Evolutionary conservation across 2,113 vertebrate genomes (phyloP).

Genomic region (Prinia subflava): DNA sequence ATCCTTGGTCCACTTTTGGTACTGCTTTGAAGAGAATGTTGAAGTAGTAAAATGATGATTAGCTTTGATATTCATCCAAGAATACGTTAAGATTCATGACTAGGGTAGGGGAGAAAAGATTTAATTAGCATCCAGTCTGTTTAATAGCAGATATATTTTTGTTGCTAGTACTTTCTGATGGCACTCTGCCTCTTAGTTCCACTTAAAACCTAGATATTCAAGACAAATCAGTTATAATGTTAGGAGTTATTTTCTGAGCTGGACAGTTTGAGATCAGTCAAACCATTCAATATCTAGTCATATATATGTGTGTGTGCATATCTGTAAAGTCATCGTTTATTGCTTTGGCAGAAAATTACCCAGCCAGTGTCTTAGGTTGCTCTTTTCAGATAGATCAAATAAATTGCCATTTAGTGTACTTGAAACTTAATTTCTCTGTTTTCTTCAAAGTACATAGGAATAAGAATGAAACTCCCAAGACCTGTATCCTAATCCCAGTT

Average conservation of each 20-base stretch:
- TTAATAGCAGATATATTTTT: neutral
- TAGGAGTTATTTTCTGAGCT: neutral
- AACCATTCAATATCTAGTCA: neutral
- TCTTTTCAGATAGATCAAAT: neutral
- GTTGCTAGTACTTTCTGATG: neutral
- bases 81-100: constrained; percentile 6
- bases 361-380: neutral
- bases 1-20: neutral
- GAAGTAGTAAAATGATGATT: neutral
- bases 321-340: neutral
- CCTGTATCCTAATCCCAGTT: neutral
- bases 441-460: neutral
- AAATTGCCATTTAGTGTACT: neutral
- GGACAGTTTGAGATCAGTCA: neutral
- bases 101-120: neutral
- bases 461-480: neutral
- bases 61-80: constrained; percentile 21
- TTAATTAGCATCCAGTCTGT: neutral
- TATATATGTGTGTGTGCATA: accelerated
- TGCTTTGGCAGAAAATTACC: neutral
- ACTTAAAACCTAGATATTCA: neutral
- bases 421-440: neutral
- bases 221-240: neutral
- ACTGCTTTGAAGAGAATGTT: neutral
- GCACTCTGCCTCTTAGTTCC: neutral